Evolutionary conservation across 2,888 invertebrate species (phyloP).

Genomic region (Thumatha senex): DNA sequence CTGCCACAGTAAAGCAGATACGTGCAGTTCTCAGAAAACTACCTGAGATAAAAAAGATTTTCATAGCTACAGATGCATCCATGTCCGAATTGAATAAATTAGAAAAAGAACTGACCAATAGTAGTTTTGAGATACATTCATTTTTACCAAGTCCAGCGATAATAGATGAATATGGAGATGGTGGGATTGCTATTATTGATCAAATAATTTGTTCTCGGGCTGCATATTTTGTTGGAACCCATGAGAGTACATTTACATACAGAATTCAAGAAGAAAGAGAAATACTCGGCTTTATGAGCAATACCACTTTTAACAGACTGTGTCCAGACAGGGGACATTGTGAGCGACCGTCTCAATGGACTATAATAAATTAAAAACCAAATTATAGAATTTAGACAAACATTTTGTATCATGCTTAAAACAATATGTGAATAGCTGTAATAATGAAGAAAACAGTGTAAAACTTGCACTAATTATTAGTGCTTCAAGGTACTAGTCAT

Average conservation of each 20-base stretch:
- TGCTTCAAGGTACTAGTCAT: too few relatives aligned
- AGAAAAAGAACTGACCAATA: conserved; percentile 60
- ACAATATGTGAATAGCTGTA: neutral
- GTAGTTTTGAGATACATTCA: conserved; percentile 55
- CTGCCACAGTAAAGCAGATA: conserved; percentile 90
- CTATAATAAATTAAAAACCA: conserved; percentile 80
- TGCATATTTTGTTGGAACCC: conserved; percentile 94
- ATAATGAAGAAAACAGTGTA: neutral
- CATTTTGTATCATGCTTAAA: neutral
- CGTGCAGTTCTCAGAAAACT: conserved; percentile 80
- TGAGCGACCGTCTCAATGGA: conserved; percentile 91
- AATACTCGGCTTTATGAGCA: conserved; percentile 92
- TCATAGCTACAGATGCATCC: conserved; percentile 93
- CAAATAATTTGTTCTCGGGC: conserved; percentile 97
- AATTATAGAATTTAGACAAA: neutral
- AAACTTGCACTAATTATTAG: neutral
- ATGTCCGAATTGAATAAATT: conserved; percentile 79
- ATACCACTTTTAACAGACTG: conserved; percentile 94
- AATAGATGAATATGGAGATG: conserved; percentile 86
- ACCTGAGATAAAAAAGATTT: conserved; percentile 76
- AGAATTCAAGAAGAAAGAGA: conserved; percentile 99
- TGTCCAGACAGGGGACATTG: conserved; percentile 87
- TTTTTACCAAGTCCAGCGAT: conserved; percentile 74
- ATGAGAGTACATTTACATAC: conserved; percentile 97
- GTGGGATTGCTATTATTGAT: conserved; percentile 95